Evolutionary conservation across 2,888 invertebrate genomes (phyloP).

Genomic region (Netelia inedita): DNA sequence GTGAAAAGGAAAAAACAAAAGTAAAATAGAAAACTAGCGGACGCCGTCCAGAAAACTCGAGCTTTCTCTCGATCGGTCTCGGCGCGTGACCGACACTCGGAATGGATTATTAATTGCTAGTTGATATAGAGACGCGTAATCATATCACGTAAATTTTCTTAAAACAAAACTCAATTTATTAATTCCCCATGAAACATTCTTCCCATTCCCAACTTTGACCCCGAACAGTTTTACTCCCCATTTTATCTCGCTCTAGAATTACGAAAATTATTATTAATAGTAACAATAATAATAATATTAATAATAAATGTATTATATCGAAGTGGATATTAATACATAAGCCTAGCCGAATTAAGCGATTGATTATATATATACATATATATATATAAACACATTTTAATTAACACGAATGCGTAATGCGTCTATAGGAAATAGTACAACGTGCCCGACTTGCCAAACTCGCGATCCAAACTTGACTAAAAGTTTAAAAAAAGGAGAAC

Average conservation of each 20-base stretch:
- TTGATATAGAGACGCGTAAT: constrained; percentile 79
- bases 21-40: constrained; percentile 73
- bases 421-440: constrained; percentile 79
- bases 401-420: constrained; percentile 66
- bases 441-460: constrained; percentile 84
- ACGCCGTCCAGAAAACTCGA: constrained; percentile 82
- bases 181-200: constrained; percentile 60
- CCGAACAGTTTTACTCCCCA: constrained; percentile 37
- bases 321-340: constrained; percentile 71
- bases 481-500: constrained; percentile 20
- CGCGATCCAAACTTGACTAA: constrained; percentile 73
- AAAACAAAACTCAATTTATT: constrained; percentile 57
- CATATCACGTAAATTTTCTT: constrained; percentile 80
- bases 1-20: constrained; percentile 41
- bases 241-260: constrained; percentile 68
- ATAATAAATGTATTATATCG: constrained; percentile 76
- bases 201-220: constrained; percentile 48
- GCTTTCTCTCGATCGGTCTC: constrained; percentile 79
- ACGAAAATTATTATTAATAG: constrained; percentile 64
- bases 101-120: constrained; percentile 75
- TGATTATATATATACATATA: constrained; percentile 51
- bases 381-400: constrained; percentile 52
- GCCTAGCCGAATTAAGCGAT: constrained; percentile 61
- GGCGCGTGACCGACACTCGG: constrained; percentile 75
- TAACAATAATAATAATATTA: constrained; percentile 44